Conservation (phyloP, 2,113 vertebrate species). For the Phalacrocorax pelagicus region DNA sequence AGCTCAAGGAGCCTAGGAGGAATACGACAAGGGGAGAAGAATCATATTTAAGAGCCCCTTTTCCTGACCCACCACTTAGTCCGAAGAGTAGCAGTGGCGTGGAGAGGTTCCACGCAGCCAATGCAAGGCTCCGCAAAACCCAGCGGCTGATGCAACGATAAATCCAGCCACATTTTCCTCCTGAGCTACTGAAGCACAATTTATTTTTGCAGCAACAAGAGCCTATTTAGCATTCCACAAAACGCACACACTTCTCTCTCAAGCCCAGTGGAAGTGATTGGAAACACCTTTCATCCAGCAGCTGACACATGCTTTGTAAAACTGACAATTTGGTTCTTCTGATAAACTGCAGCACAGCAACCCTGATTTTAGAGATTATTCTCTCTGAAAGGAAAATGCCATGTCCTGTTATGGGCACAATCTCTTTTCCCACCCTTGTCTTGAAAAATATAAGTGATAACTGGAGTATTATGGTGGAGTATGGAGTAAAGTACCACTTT, state of each 20-base stretch:
- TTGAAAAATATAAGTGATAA: neutral
- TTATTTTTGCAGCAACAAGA: neutral
- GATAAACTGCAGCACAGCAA: neutral
- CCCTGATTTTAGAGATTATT: neutral
- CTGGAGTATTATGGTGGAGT: too few relatives aligned
- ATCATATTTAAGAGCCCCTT: neutral
- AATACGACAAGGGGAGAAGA: neutral
- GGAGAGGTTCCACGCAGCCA: neutral
- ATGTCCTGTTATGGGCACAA: accelerated
- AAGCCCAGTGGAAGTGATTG: neutral
- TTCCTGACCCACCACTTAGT: neutral
- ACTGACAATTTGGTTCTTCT: neutral
- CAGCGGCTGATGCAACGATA: neutral
- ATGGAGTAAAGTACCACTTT: neutral
- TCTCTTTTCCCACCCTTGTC: neutral
- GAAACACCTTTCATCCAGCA: neutral
- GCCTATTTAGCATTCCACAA: neutral
- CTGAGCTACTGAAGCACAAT: neutral
- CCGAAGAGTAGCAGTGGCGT: neutral
- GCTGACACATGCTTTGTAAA: neutral
- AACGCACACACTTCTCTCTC: accelerated
- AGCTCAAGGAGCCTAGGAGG: neutral
- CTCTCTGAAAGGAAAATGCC: neutral
- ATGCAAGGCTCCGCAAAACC: neutral
- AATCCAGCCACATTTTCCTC: neutral